phyloP scores from a whole-genome alignment of 2,888 invertebrate species.

The Agelastica alni region DNA sequence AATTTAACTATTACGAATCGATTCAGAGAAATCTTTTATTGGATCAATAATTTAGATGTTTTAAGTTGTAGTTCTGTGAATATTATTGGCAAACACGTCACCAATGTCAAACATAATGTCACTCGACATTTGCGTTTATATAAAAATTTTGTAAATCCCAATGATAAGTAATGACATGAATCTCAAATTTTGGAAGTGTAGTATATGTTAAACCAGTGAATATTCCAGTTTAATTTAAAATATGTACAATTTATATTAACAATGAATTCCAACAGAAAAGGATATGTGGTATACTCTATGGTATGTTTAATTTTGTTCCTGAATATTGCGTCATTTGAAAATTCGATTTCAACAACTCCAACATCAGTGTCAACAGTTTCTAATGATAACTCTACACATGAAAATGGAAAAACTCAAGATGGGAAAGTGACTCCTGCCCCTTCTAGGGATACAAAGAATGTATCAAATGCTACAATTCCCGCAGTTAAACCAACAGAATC shows the following conservation, averaged over 20 bases:
- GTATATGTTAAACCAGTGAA: slow-evolving; percentile 2
- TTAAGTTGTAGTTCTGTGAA: too few species aligned
- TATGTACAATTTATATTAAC: slow-evolving; percentile 14
- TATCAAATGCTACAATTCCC: background rate
- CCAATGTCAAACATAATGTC: too few species aligned
- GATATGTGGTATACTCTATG: slow-evolving; percentile 27
- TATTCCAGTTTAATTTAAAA: background rate
- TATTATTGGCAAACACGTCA: too few species aligned
- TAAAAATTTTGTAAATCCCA: too few species aligned
- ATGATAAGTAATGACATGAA: too few species aligned
- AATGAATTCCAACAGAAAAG: slow-evolving; percentile 25
- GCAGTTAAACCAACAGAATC: background rate
- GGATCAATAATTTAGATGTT: too few species aligned
- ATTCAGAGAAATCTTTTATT: too few species aligned
- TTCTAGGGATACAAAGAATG: background rate
- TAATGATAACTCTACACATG: background rate
- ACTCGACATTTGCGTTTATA: too few species aligned
- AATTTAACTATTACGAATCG: too few species aligned
- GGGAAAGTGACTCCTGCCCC: background rate
- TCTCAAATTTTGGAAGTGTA: too few species aligned
- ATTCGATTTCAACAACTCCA: slow-evolving; percentile 20
- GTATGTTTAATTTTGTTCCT: slow-evolving; percentile 41
- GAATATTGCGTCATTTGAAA: slow-evolving; percentile 42
- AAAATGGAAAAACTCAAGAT: background rate
- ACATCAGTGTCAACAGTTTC: slow-evolving; percentile 8